phyloP scores from a whole-genome alignment of 2,797 vertebrate species.

The Brachyrhaphis roseni region DNA sequence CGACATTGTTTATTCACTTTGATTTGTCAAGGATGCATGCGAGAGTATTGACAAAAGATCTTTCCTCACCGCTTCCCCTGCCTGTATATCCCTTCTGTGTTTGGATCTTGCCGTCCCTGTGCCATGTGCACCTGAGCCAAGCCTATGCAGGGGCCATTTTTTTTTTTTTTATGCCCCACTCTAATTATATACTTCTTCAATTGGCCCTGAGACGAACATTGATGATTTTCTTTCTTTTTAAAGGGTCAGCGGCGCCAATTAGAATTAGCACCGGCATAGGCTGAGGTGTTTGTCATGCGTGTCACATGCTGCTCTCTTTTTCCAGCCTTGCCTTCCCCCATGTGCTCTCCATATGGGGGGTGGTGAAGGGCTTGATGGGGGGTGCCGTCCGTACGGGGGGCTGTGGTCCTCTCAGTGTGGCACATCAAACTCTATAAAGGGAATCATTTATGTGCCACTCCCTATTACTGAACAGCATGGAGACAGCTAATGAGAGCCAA shows the following conservation, averaged over 20 bases:
- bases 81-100: conserved; percentile 44
- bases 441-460: conserved; percentile 91
- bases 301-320: conserved; percentile 59
- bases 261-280: conserved; percentile 72
- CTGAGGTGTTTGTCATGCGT: conserved; percentile 74
- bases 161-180: conserved; percentile 53
- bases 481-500: conserved; percentile 88
- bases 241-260: conserved; percentile 80
- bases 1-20: conserved; percentile 88
- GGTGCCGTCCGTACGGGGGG: conserved; percentile 80
- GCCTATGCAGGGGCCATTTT: conserved; percentile 49
- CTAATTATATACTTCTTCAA: conserved; percentile 77
- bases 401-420: conserved; percentile 84
- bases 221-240: conserved; percentile 74
- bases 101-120: conserved; percentile 28
- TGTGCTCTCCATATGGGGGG: conserved; percentile 61
- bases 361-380: conserved; percentile 53
- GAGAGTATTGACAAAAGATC: conserved; percentile 84
- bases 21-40: conserved; percentile 84
- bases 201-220: conserved; percentile 75
- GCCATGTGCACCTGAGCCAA: conserved; percentile 45
- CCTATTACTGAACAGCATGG: conserved; percentile 89
- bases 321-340: conserved; percentile 38
- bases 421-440: conserved; percentile 93
- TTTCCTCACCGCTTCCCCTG: conserved; percentile 60